Percentiles rank a stretch among this genome's conserved stretches.
Evolutionary conservation across 2,888 invertebrate genomes (phyloP).

Genomic region (Elgonia sp.): DNA sequence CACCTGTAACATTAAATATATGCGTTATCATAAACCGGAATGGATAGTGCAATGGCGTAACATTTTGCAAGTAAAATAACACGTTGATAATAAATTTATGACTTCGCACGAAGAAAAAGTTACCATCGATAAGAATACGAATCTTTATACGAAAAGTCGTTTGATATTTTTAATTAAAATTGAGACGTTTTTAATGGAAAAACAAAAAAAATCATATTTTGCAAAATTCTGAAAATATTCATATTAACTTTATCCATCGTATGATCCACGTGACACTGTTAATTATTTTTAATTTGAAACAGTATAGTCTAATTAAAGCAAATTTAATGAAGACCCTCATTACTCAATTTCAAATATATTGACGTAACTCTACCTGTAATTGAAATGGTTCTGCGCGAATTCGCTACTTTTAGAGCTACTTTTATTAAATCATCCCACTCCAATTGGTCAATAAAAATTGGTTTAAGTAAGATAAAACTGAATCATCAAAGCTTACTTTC

Average conservation of each 20-base stretch:
- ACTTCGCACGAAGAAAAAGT: background rate
- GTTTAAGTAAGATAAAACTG: background rate
- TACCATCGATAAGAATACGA: background rate
- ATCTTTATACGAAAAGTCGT: background rate
- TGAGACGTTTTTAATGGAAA: background rate
- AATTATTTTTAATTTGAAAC: background rate
- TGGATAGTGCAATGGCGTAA: constrained; percentile 25
- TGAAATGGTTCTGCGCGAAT: background rate
- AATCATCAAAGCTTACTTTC: constrained; percentile 2
- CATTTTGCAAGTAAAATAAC: constrained; percentile 23
- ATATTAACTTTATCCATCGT: too few species aligned
- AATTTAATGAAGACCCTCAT: background rate
- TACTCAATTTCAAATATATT: background rate
- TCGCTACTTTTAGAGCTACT: constrained; percentile 1
- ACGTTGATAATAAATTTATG: constrained; percentile 11
- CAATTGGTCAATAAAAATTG: background rate
- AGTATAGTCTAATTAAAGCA: background rate
- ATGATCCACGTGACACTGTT: too few species aligned
- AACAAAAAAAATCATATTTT: too few species aligned
- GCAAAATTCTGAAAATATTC: background rate
- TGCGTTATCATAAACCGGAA: constrained; percentile 44
- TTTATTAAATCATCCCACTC: background rate
- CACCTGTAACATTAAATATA: constrained; percentile 23
- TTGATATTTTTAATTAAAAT: background rate
- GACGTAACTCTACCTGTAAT: background rate